A percentile compares a stretch with the other conserved stretches of the same genome.
These are phyloP conservation scores for Drosophila nebulosa DNA, from an alignment of 1,140 invertebrate genomes.

Conservation along the genomic window DNA sequence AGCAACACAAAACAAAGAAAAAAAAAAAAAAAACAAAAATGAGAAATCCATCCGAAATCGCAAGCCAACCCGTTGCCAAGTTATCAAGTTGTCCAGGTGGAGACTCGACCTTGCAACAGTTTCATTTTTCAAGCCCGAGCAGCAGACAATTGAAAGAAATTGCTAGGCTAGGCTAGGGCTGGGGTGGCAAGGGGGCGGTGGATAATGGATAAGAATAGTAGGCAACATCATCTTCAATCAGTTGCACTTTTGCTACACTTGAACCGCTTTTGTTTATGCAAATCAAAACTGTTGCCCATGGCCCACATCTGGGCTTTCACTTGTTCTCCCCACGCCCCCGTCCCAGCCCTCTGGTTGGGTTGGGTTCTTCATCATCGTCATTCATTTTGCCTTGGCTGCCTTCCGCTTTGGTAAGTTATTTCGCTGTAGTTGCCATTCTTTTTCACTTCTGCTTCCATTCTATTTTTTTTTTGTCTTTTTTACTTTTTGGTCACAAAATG, in stretches of 20 bases:
- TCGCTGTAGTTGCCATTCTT: slow-evolving; percentile 36
- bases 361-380: slow-evolving; percentile 27
- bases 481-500: slow-evolving; percentile 37
- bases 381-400: slow-evolving; percentile 56
- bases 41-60: background rate
- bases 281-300: slow-evolving; percentile 77
- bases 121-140: slow-evolving; percentile 9
- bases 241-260: slow-evolving; percentile 71
- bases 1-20: background rate
- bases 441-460: slow-evolving; percentile 12
- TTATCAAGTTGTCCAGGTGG: slow-evolving; percentile 40
- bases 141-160: slow-evolving; percentile 12
- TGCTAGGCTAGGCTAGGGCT: background rate
- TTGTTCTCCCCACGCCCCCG: no score
- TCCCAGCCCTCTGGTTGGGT: no score
- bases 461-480: background rate
- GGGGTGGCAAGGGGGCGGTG: background rate
- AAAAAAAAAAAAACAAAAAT: background rate
- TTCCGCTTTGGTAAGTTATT: slow-evolving; percentile 56
- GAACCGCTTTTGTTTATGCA: slow-evolving; percentile 73
- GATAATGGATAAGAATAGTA: background rate
- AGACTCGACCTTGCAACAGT: slow-evolving; percentile 48
- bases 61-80: background rate
- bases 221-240: slow-evolving; percentile 63
- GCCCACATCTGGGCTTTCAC: slow-evolving; percentile 43